Conservation (phyloP, 2,113 vertebrate species). For the Ibidorhyncha struthersii region DNA sequence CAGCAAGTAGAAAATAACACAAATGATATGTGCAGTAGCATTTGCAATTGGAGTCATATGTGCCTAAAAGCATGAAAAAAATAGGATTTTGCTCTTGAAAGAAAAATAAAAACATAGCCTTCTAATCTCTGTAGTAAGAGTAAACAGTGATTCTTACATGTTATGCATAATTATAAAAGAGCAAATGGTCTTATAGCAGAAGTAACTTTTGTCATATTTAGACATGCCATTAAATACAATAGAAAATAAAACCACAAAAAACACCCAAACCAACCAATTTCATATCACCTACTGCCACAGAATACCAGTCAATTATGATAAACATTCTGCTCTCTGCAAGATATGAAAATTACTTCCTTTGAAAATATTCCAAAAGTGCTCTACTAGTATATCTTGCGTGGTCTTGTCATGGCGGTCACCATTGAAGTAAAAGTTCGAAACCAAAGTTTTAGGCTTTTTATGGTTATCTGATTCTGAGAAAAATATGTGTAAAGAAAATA, state of each 20-base stretch:
- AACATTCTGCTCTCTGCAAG: background rate
- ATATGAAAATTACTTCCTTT: background rate
- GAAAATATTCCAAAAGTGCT: background rate
- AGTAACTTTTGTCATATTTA: background rate
- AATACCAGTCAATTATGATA: background rate
- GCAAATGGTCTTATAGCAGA: background rate
- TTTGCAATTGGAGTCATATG: background rate
- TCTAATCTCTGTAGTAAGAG: background rate
- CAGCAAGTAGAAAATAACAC: background rate
- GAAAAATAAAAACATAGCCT: background rate
- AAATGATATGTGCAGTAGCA: background rate
- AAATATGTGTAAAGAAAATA: background rate
- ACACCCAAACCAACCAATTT: background rate
- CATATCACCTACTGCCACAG: background rate
- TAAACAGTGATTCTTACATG: background rate
- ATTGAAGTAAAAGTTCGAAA: background rate
- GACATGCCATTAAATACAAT: background rate
- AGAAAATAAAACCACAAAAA: background rate
- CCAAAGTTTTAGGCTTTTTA: background rate
- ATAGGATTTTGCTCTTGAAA: background rate
- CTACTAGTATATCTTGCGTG: accelerated
- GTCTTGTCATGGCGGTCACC: background rate
- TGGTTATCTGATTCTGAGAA: background rate
- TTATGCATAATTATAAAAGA: background rate
- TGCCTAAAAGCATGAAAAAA: background rate